phyloP scores from a whole-genome alignment of 23 tunicate species.

The Pegea sp. region DNA sequence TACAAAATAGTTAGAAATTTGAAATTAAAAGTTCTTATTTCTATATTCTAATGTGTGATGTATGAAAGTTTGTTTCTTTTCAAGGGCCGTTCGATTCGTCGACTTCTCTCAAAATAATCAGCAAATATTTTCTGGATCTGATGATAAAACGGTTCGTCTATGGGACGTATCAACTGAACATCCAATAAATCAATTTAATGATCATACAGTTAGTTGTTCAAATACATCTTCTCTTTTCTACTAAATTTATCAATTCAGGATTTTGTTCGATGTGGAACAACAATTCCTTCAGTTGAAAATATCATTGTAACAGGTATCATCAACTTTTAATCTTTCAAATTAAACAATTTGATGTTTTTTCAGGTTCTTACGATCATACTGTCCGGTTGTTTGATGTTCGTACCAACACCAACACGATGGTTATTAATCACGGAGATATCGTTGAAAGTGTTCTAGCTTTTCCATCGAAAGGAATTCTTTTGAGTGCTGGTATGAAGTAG shows the following conservation, averaged over 20 bases:
- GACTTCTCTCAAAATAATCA: slow-evolving; percentile 22
- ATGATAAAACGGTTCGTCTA: slow-evolving; percentile 50
- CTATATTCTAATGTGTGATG: neutral
- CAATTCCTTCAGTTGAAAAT: slow-evolving; percentile 8
- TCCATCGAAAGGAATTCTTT: slow-evolving; percentile 47
- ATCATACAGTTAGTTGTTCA: slow-evolving; percentile 17
- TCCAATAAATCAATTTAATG: slow-evolving; percentile 7
- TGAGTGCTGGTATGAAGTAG: slow-evolving; percentile 54
- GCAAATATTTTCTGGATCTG: slow-evolving; percentile 36
- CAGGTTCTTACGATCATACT: slow-evolving; percentile 67
- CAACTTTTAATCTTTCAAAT: neutral
- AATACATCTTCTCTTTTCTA: neutral
- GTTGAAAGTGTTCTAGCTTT: slow-evolving; percentile 54
- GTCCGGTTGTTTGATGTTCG: slow-evolving; percentile 50
- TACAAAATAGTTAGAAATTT: too few relatives aligned
- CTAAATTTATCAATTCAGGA: slow-evolving; percentile 19
- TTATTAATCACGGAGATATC: slow-evolving; percentile 47
- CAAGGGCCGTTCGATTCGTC: slow-evolving; percentile 48
- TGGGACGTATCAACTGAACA: slow-evolving; percentile 77
- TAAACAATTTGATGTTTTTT: neutral
- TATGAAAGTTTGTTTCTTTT: neutral
- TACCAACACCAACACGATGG: slow-evolving; percentile 11
- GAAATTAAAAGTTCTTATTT: neutral
- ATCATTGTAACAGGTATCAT: slow-evolving; percentile 46
- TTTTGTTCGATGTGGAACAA: slow-evolving; percentile 39